A percentile compares a stretch with the other conserved stretches of the same genome.
phyloP scores from a whole-genome alignment of 2,797 vertebrate genomes.

The Amniataba percoides region DNA sequence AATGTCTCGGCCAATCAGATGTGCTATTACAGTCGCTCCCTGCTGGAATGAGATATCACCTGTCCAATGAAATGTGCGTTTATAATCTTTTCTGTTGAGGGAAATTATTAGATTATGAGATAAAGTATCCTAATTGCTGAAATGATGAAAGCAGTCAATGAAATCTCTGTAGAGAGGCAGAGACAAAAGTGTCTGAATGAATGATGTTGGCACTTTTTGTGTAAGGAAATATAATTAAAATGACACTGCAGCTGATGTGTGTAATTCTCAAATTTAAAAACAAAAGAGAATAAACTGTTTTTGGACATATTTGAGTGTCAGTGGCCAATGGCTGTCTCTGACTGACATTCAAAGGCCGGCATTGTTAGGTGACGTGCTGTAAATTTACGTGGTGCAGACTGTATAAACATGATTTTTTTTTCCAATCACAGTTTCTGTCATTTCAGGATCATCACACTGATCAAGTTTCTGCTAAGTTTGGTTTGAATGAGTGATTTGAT shows the following conservation, averaged over 20 bases:
- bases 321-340: not conserved
- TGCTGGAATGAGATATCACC: conserved; percentile 65
- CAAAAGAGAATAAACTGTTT: not conserved
- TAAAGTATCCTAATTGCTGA: not conserved
- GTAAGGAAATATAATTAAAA: not conserved
- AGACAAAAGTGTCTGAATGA: not conserved
- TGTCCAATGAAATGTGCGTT: conserved; percentile 51
- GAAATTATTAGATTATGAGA: conserved; percentile 6
- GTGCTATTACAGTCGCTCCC: conserved; percentile 78
- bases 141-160: not conserved
- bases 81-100: conserved; percentile 10
- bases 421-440: too few relatives aligned
- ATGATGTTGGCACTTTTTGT: not conserved
- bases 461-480: too few relatives aligned
- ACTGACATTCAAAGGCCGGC: not conserved
- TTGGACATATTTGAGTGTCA: not conserved
- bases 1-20: conserved; percentile 89
- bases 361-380: not conserved
- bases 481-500: too few relatives aligned
- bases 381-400: too few relatives aligned
- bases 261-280: not conserved
- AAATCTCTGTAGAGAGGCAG: not conserved
- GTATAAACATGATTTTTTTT: too few relatives aligned
- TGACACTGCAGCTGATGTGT: not conserved
- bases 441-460: too few relatives aligned